These are phyloP conservation scores for Galerucella nymphaeae DNA, from an alignment of 2,888 invertebrate species.

Conservation along the genomic window DNA sequence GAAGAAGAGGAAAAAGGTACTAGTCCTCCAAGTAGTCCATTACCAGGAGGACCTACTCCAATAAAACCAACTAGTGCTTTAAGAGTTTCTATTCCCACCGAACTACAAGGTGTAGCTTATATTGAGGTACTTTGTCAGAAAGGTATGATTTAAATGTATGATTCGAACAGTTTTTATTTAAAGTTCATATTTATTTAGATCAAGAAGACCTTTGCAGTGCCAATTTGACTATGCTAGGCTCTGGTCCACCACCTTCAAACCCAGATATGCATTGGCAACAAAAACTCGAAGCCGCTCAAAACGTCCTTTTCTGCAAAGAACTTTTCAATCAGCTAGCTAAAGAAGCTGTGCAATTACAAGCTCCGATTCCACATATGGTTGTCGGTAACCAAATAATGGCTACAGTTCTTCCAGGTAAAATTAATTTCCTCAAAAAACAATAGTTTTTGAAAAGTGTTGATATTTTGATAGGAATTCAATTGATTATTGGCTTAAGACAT, in stretches of 20 bases:
- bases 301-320: conserved; percentile 97
- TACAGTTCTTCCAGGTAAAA: conserved; percentile 84
- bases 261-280: conserved; percentile 93
- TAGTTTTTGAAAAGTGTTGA: no score
- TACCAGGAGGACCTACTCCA: conserved; percentile 64
- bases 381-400: conserved; percentile 97
- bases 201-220: conserved; percentile 91
- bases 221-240: conserved; percentile 81
- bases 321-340: conserved; percentile 93
- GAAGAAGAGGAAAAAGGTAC: conserved; percentile 75
- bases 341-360: conserved; percentile 93
- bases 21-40: conserved; percentile 65
- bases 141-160: conserved; percentile 66
- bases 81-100: conserved; percentile 92
- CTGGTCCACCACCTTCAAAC: conserved; percentile 78
- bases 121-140: conserved; percentile 96
- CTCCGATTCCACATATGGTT: conserved; percentile 95
- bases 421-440: no score
- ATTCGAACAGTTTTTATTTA: conserved; percentile 15
- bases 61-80: conserved; percentile 79
- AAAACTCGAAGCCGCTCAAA: conserved; percentile 96
- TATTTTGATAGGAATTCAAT: conserved; percentile 21
- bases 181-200: conserved; percentile 68
- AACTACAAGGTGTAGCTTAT: conserved; percentile 94
- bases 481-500: conserved; percentile 85